A percentile compares a stretch with the other conserved stretches of the same genome.
Evolutionary conservation across 1,140 invertebrate species (phyloP).

Genomic region (Oryctes rhinoceros): DNA sequence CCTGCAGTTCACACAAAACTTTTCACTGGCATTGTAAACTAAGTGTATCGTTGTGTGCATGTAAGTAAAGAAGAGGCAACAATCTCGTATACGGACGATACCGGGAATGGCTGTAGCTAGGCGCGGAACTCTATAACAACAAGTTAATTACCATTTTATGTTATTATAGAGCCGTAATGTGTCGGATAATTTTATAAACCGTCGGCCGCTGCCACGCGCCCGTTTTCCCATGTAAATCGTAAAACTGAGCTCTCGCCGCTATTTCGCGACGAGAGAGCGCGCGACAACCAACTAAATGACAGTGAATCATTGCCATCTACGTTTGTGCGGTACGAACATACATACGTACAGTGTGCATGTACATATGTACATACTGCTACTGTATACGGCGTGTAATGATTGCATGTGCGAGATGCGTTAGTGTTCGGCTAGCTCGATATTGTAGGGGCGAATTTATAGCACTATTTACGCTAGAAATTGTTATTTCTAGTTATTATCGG

Average conservation of each 20-base stretch:
- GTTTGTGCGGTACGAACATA: not conserved
- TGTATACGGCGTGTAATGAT: not conserved
- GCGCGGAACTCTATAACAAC: constrained; percentile 46
- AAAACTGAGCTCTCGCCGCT: not conserved
- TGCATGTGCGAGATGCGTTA: not conserved
- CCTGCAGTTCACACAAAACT: too few species aligned
- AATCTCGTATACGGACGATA: not conserved
- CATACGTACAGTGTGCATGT: not conserved
- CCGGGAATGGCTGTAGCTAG: not conserved
- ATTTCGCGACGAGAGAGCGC: not conserved
- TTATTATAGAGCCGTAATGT: constrained; percentile 53
- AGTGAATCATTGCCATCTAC: constrained; percentile 25
- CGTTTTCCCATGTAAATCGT: constrained; percentile 45
- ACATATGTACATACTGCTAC: not conserved
- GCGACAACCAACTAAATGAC: constrained; percentile 26
- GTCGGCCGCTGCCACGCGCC: constrained; percentile 45
- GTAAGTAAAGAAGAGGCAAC: not conserved
- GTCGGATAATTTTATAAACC: constrained; percentile 52
- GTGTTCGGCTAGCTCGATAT: not conserved
- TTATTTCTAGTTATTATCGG: constrained; percentile 3
- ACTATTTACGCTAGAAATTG: constrained; percentile 14
- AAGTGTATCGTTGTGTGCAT: too few species aligned
- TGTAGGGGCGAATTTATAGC: constrained; percentile 22
- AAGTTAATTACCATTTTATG: constrained; percentile 54
- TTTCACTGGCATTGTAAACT: too few species aligned